phyloP scores from a whole-genome alignment of 2,113 vertebrate genomes.

The Leiothrix lutea region DNA sequence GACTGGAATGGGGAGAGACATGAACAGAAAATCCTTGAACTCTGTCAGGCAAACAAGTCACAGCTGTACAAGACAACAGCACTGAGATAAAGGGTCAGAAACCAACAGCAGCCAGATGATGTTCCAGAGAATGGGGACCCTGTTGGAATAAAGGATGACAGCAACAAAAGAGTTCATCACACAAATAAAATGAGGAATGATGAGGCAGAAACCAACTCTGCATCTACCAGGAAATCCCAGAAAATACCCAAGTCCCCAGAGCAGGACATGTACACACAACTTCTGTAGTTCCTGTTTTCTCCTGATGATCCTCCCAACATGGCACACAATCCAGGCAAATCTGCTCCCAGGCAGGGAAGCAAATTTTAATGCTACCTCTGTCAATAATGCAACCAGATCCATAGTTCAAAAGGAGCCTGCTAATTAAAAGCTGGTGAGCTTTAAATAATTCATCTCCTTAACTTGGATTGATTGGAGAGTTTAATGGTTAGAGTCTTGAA shows the following conservation, averaged over 20 bases:
- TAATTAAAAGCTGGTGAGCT: conserved; percentile 97
- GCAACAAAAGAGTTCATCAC: neutral
- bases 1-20: neutral
- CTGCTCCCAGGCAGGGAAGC: conserved; percentile 56
- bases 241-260: neutral
- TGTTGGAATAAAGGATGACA: neutral
- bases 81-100: neutral
- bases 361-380: conserved; percentile 78
- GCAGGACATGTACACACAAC: neutral
- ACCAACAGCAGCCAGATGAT: neutral
- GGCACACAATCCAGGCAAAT: conserved; percentile 15
- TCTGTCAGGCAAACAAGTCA: neutral
- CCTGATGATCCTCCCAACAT: neutral
- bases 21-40: neutral
- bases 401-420: conserved; percentile 96
- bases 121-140: neutral
- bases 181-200: neutral
- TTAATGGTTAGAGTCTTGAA: conserved; percentile 89
- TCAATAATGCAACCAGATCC: conserved; percentile 96
- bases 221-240: neutral
- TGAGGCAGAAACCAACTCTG: neutral
- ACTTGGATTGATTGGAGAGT: conserved; percentile 99
- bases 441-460: conserved; percentile 99
- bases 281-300: neutral
- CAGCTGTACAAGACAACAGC: neutral